Evolutionary conservation across 2,113 vertebrate species (phyloP).

Genomic region (Procavia capensis): DNA sequence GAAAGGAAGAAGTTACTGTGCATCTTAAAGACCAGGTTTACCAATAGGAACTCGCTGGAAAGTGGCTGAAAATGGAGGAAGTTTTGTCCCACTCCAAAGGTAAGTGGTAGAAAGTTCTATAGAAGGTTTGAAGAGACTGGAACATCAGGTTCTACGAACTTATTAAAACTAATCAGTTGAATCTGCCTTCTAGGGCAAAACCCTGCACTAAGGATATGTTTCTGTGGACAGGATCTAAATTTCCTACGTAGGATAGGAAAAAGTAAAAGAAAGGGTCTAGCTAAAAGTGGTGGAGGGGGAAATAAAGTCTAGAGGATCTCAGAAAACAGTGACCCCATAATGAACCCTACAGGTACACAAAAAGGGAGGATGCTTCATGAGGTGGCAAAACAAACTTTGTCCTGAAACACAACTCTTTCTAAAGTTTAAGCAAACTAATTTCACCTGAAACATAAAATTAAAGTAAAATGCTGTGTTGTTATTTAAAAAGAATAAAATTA

Average conservation of each 20-base stretch:
- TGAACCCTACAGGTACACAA: accelerated
- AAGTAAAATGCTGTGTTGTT: neutral
- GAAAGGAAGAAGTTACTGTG: neutral
- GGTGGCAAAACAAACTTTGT: accelerated
- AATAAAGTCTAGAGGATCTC: neutral
- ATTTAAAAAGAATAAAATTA: neutral
- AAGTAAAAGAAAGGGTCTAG: neutral
- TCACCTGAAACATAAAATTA: neutral
- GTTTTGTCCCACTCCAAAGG: accelerated
- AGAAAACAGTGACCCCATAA: accelerated
- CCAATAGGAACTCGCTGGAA: neutral
- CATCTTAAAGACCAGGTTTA: too few relatives aligned
- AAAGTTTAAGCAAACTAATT: neutral
- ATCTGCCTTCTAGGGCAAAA: neutral
- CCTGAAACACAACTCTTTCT: too few relatives aligned
- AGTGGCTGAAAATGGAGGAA: accelerated
- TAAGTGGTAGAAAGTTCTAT: neutral
- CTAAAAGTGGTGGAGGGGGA: too few relatives aligned
- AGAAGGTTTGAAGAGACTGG: neutral
- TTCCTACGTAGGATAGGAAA: neutral
- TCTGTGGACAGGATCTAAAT: neutral
- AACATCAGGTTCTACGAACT: neutral
- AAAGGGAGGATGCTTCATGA: accelerated
- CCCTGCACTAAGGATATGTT: neutral
- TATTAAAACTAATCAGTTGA: neutral